These are phyloP conservation scores for Platynereis dumerilii DNA, from an alignment of 2,888 invertebrate genomes.

Conservation along the genomic window DNA sequence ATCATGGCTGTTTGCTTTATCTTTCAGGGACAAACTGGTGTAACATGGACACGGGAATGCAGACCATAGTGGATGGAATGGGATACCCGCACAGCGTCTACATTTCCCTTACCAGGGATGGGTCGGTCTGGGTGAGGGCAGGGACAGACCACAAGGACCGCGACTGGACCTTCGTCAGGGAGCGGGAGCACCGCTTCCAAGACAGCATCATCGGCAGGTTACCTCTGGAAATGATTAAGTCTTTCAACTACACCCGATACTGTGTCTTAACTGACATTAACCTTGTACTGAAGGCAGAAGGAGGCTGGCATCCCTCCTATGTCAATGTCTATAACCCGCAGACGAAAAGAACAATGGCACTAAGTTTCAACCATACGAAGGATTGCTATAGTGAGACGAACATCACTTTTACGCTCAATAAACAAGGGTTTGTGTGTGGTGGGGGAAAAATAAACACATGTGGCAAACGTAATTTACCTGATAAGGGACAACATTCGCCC, in stretches of 20 bases:
- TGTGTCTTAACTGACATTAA: slow-evolving; percentile 38
- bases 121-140: slow-evolving; percentile 37
- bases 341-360: slow-evolving; percentile 22
- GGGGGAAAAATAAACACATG: slow-evolving; percentile 35
- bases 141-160: slow-evolving; percentile 30
- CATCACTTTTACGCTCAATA: slow-evolving; percentile 29
- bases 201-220: not conserved
- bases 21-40: slow-evolving; percentile 33
- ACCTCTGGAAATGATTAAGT: slow-evolving; percentile 22
- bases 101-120: slow-evolving; percentile 38
- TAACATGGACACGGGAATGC: slow-evolving; percentile 37
- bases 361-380: slow-evolving; percentile 30
- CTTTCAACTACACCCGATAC: slow-evolving; percentile 34
- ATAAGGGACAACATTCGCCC: slow-evolving; percentile 25
- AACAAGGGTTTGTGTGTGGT: slow-evolving; percentile 35
- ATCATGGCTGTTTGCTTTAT: not conserved
- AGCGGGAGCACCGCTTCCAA: slow-evolving; percentile 10
- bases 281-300: slow-evolving; percentile 30
- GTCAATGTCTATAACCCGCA: slow-evolving; percentile 35
- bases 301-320: slow-evolving; percentile 40
- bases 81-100: slow-evolving; percentile 35
- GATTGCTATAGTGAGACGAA: slow-evolving; percentile 33
- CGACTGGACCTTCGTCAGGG: slow-evolving; percentile 35
- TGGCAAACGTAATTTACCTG: slow-evolving; percentile 33
- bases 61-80: slow-evolving; percentile 34